Percentiles rank a stretch among this genome's conserved stretches.
Conservation (phyloP, 1,140 invertebrate species). For the Helicoverpa armigera region DNA sequence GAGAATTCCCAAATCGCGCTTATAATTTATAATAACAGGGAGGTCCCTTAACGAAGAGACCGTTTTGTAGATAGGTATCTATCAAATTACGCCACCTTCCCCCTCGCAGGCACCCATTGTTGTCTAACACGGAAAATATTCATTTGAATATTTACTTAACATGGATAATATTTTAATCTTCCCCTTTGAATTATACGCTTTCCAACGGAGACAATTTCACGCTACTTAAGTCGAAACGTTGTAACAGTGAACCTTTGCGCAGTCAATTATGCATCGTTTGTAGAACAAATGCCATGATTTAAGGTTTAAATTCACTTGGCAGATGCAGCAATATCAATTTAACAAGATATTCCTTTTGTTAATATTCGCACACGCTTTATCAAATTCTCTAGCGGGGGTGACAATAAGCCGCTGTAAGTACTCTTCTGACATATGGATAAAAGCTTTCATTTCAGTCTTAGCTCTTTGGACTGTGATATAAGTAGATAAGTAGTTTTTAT, state of each 20-base stretch:
- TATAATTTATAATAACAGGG: constrained; percentile 85
- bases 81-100: constrained; percentile 82
- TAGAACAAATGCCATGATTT: constrained; percentile 49
- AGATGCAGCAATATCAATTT: constrained; percentile 82
- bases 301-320: constrained; percentile 69
- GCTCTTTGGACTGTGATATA: constrained; percentile 83
- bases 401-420: constrained; percentile 87
- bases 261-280: constrained; percentile 64
- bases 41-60: constrained; percentile 80
- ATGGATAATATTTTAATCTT: constrained; percentile 88
- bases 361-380: constrained; percentile 87
- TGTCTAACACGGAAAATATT: constrained; percentile 87
- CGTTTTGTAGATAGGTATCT: constrained; percentile 86
- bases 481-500: constrained; percentile 59
- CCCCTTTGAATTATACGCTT: constrained; percentile 87
- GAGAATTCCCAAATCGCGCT: constrained; percentile 81
- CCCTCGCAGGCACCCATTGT: constrained; percentile 76
- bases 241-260: constrained; percentile 59
- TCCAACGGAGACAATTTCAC: constrained; percentile 86
- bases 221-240: constrained; percentile 73
- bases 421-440: constrained; percentile 86
- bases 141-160: constrained; percentile 88
- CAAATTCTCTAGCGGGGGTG: constrained; percentile 86
- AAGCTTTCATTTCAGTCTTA: constrained; percentile 86
- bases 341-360: constrained; percentile 87